Evolutionary conservation across 2,113 vertebrate genomes (phyloP).

Genomic region (Trichomycterus rosablanca): DNA sequence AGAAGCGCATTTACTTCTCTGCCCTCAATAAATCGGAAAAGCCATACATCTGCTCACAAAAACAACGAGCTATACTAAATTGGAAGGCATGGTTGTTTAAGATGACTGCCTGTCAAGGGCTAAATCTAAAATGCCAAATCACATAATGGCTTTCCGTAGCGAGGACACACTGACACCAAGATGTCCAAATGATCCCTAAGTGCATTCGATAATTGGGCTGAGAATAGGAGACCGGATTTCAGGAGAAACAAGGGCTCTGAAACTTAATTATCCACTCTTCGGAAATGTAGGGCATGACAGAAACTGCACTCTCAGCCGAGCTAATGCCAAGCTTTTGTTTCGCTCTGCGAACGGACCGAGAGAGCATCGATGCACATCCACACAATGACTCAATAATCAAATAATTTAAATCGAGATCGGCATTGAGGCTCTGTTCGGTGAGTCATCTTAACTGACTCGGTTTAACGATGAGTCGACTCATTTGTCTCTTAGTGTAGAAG

Average conservation of each 20-base stretch:
- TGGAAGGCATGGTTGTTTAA: constrained; percentile 43
- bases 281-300: constrained; percentile 61
- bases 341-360: constrained; percentile 49
- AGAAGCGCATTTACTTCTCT: too few relatives aligned
- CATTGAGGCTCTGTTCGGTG: too few relatives aligned
- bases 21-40: not conserved
- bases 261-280: constrained; percentile 70
- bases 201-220: constrained; percentile 62
- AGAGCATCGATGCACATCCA: constrained; percentile 46
- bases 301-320: constrained; percentile 61
- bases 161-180: constrained; percentile 64
- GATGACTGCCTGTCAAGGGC: constrained; percentile 9
- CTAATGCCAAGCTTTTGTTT: constrained; percentile 53
- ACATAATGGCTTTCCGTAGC: constrained; percentile 57
- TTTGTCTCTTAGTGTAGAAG: too few relatives aligned
- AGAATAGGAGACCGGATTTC: constrained; percentile 61
- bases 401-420: too few relatives aligned
- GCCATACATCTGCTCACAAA: not conserved
- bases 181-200: constrained; percentile 61
- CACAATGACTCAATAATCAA: constrained; percentile 47
- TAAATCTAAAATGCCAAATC: constrained; percentile 60
- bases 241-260: constrained; percentile 63
- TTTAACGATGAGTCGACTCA: too few relatives aligned
- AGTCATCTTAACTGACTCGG: too few relatives aligned
- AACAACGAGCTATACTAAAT: constrained; percentile 49